Conservation (phyloP, 2,888 invertebrate genomes). For the Philhelius pedissequus region DNA sequence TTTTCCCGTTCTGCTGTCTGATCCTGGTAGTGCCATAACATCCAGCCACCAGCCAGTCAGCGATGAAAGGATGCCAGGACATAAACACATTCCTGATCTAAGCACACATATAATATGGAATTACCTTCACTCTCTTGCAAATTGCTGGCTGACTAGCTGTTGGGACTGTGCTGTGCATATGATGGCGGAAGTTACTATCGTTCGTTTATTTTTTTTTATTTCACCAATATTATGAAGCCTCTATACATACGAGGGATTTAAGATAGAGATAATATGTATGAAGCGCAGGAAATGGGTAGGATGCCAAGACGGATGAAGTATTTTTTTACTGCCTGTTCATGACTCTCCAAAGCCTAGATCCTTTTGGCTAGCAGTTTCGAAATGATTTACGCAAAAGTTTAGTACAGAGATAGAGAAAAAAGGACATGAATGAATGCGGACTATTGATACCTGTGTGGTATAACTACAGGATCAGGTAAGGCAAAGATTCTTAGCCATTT, state of each 20-base stretch:
- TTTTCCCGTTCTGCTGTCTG: not conserved
- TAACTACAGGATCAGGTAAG: not conserved
- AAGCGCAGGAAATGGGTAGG: slow-evolving; percentile 33
- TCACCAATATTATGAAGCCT: slow-evolving; percentile 27
- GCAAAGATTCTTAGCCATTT: not conserved
- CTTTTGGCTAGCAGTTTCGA: slow-evolving; percentile 31
- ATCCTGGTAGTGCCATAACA: not conserved
- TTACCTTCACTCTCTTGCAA: slow-evolving; percentile 39
- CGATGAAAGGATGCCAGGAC: slow-evolving; percentile 13
- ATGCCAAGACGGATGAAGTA: slow-evolving; percentile 12
- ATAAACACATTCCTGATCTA: slow-evolving; percentile 31
- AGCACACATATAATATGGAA: slow-evolving; percentile 19
- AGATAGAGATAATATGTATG: slow-evolving; percentile 16
- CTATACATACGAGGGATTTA: not conserved
- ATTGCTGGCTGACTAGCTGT: slow-evolving; percentile 38
- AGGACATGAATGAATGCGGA: not conserved
- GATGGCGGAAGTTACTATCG: slow-evolving; percentile 44
- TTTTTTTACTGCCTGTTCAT: not conserved
- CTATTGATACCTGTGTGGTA: slow-evolving; percentile 21
- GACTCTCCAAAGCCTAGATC: slow-evolving; percentile 16
- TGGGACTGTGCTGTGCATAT: slow-evolving; percentile 35
- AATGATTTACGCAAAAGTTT: slow-evolving; percentile 43
- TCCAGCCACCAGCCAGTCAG: slow-evolving; percentile 19
- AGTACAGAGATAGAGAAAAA: not conserved
- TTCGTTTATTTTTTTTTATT: slow-evolving; percentile 50